Conservation (phyloP, 2,113 vertebrate genomes). For the Lamprologus sp. region DNA sequence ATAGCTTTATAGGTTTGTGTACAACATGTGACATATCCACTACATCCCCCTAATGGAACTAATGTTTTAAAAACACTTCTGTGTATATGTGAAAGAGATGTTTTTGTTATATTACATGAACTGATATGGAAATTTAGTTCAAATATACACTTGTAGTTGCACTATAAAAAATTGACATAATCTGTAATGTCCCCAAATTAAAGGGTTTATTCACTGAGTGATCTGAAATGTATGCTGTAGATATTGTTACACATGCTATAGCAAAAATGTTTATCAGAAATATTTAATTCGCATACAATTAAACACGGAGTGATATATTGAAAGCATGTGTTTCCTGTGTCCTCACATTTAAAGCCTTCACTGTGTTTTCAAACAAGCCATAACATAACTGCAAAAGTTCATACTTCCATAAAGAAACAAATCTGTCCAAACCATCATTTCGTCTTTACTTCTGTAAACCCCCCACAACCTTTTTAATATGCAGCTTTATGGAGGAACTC, state of each 20-base stretch:
- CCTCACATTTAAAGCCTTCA: neutral
- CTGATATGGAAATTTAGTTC: neutral
- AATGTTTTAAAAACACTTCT: slow-evolving; percentile 8
- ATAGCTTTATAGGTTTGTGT: slow-evolving; percentile 30
- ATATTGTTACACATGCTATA: neutral
- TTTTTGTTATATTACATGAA: slow-evolving; percentile 4
- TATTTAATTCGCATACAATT: neutral
- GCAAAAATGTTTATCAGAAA: neutral
- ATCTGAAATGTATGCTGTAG: neutral
- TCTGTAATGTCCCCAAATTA: neutral
- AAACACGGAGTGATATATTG: neutral
- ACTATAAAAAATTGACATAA: slow-evolving; percentile 11
- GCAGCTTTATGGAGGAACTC: neutral
- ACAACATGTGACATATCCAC: neutral
- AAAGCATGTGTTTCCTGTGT: neutral
- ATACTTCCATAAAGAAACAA: neutral
- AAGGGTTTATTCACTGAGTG: neutral
- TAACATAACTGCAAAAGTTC: neutral
- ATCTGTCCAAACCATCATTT: neutral
- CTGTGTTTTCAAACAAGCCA: neutral
- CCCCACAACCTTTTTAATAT: neutral
- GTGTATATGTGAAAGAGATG: neutral
- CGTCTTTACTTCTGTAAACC: neutral
- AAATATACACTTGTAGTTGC: slow-evolving; percentile 23
- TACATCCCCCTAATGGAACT: slow-evolving; percentile 1